phyloP scores from a whole-genome alignment of 1,140 invertebrate species.

The Spodoptera litura region DNA sequence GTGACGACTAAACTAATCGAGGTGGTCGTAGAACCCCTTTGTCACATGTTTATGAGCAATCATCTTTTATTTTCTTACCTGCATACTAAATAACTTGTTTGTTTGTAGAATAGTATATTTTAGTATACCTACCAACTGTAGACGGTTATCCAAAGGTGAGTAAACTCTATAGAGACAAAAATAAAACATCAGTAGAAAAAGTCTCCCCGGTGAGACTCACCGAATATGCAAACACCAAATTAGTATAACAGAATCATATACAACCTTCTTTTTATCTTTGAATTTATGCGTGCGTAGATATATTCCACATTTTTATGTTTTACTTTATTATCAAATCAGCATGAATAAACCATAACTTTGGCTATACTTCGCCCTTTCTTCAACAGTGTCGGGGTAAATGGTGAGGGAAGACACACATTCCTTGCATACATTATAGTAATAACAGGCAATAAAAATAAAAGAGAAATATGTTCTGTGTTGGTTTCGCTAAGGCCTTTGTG shows the following conservation, averaged over 20 bases:
- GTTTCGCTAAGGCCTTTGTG: neutral
- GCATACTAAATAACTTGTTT: too few species aligned
- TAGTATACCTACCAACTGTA: too few species aligned
- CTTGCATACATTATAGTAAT: conserved; percentile 32
- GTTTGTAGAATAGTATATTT: too few species aligned
- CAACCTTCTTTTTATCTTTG: neutral
- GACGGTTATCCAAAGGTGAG: neutral
- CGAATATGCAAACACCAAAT: conserved; percentile 10
- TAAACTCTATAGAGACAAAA: conserved; percentile 11
- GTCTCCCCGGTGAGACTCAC: neutral
- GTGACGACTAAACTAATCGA: too few species aligned
- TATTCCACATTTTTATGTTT: conserved; percentile 8
- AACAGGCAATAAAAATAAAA: conserved; percentile 20
- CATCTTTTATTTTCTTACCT: too few species aligned
- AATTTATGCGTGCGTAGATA: conserved; percentile 6
- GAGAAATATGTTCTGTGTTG: neutral
- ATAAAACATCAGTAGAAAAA: neutral
- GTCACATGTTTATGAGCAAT: too few species aligned
- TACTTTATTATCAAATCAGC: conserved; percentile 35
- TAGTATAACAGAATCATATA: neutral
- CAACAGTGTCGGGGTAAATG: neutral
- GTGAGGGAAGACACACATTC: conserved; percentile 22
- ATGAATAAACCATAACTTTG: conserved; percentile 31
- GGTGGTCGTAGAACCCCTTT: too few species aligned
- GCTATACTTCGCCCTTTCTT: conserved; percentile 6